Base-by-base conservation (phyloP, 2,113 vertebrate species). In the Notarius quadriscutis region DNA sequence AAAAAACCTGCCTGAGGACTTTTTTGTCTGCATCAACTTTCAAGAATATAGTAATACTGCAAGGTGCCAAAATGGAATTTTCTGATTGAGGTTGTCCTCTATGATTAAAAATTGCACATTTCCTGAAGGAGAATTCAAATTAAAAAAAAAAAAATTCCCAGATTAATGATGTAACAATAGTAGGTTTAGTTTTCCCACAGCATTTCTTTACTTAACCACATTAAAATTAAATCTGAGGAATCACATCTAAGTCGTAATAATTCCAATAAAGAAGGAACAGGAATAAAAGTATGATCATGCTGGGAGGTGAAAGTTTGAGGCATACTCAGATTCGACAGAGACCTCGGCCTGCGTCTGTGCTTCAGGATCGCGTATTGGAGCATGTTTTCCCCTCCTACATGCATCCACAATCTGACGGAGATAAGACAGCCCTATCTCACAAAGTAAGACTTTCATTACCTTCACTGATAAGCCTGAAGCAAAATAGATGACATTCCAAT, bases 361-460 rank as follows among this genome's bases (percentile, higher is more conserved):
- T 11, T 53, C 53, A 71, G 78, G 85, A 86, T 60, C 8, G 25
- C 22, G 15, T 81, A 86, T 1, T n/a, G 60, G 72, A 74, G 83
- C 55, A 30, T 81, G 41, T 74, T 71, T 83, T 81, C 78, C 69
- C 27, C 30, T 41, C 63, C 78, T 22, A 15, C 63, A 69, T 50
- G 11, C 78, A 48, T 86, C 85, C 72, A 71, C 63, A 30, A 71
- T 71, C 78, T 72, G 78, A 86, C 22, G 62, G 48, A 72, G 87
- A 86, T 81, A 79, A 84, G 84, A 75, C 69, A 22, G 51, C 63
- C 87, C 78, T 86, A 84, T 90, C 71, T 53, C 27, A 80, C 83
- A 53, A 91, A 94, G 93, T 92, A 92, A 94, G 92, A 93, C 92
- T 94, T 95, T 90, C 92, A 94, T 94, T 94, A 94, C 92, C 1